Evolutionary conservation across 2,113 vertebrate species (phyloP).

Genomic region (Phrynosoma blainvillii): DNA sequence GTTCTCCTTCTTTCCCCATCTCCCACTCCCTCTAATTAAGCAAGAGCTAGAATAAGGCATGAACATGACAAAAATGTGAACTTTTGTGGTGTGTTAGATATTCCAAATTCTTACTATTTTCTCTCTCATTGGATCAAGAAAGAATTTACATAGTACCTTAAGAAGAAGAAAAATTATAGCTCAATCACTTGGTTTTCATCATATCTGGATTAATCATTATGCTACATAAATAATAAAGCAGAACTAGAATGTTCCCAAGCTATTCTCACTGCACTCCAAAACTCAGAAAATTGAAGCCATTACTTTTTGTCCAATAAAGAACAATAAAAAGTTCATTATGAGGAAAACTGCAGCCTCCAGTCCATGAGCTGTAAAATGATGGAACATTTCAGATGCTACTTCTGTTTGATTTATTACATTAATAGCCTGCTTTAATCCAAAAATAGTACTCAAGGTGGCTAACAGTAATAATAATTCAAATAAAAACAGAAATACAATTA

Average conservation of each 20-base stretch:
- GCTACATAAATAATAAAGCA: neutral
- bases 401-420: neutral
- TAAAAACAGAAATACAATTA: too few relatives aligned
- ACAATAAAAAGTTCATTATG: neutral
- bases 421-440: too few relatives aligned
- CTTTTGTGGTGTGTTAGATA: slow-evolving; percentile 30
- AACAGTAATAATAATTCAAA: too few relatives aligned
- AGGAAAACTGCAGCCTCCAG: neutral
- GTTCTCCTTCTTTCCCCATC: neutral
- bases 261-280: neutral
- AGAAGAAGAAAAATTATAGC: neutral
- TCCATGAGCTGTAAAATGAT: neutral
- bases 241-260: neutral
- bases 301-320: neutral
- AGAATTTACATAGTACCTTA: neutral
- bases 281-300: neutral
- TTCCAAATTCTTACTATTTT: neutral
- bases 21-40: slow-evolving; percentile 33
- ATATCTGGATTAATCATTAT: slow-evolving; percentile 25
- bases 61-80: slow-evolving; percentile 22
- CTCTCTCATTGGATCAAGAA: neutral
- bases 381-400: neutral
- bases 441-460: too few relatives aligned
- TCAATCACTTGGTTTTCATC: neutral
- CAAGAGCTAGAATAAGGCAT: slow-evolving; percentile 22